Evolutionary conservation across 2,113 vertebrate genomes (phyloP).

Genomic region (Macquaria australasica): DNA sequence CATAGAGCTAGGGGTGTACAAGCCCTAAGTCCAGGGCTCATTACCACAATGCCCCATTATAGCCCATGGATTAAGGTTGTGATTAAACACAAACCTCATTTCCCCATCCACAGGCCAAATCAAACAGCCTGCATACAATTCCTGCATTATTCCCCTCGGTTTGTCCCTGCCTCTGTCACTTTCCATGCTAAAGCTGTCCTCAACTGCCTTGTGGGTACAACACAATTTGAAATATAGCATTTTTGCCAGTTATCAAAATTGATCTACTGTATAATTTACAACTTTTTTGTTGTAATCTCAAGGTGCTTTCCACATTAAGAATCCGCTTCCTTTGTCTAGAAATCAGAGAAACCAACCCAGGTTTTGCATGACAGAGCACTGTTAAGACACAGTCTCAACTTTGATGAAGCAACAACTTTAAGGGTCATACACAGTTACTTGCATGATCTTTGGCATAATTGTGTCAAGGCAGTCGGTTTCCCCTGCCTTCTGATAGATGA

Average conservation of each 20-base stretch:
- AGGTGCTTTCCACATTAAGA: background rate
- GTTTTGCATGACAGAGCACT: background rate
- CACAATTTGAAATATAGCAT: background rate
- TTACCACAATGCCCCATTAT: constrained; percentile 66
- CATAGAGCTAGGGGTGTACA: constrained; percentile 17
- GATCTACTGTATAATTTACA: constrained; percentile 5
- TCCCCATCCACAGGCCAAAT: constrained; percentile 52
- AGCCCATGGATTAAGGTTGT: constrained; percentile 56
- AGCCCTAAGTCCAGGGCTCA: constrained; percentile 64
- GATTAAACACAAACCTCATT: constrained; percentile 67
- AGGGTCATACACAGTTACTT: background rate
- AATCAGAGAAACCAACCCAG: background rate
- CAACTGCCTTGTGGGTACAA: background rate
- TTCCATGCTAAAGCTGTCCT: background rate
- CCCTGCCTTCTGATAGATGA: background rate
- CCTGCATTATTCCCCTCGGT: constrained; percentile 24
- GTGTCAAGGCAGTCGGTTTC: background rate
- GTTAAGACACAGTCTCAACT: background rate
- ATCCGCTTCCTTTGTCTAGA: background rate
- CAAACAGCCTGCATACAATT: constrained; percentile 47
- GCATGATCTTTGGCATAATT: background rate
- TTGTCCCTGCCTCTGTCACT: background rate
- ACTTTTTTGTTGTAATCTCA: too few relatives aligned
- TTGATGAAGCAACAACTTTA: background rate
- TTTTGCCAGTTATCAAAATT: background rate